phyloP scores from a whole-genome alignment of 2,113 vertebrate genomes.

The Dromaius novaehollandiae region DNA sequence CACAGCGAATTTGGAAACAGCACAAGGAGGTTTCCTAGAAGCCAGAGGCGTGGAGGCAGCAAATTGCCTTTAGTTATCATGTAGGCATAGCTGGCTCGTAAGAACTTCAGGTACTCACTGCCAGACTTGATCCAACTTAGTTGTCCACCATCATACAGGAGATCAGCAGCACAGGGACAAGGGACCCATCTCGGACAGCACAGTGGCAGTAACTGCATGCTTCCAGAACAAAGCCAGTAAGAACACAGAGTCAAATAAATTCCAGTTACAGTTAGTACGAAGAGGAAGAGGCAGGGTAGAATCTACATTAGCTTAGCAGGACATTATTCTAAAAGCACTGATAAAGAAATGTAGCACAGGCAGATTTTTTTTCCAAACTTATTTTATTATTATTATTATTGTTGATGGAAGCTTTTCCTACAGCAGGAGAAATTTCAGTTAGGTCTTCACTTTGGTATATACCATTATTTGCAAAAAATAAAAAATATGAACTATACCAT shows the following conservation, averaged over 20 bases:
- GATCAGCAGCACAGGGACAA: not conserved
- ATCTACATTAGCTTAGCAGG: not conserved
- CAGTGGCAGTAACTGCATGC: not conserved
- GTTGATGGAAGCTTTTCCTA: not conserved
- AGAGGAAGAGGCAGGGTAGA: not conserved
- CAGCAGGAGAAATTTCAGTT: not conserved
- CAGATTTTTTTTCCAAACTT: not conserved
- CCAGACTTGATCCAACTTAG: not conserved
- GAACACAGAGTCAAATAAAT: not conserved
- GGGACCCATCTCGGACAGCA: not conserved
- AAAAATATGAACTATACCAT: not conserved
- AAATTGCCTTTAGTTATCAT: not conserved
- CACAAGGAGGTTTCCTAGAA: not conserved
- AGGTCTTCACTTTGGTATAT: not conserved
- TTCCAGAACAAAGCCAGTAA: not conserved
- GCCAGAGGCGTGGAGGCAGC: not conserved
- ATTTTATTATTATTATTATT: not conserved
- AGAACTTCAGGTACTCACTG: not conserved
- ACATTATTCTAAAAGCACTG: not conserved
- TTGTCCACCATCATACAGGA: not conserved
- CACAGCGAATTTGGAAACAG: not conserved
- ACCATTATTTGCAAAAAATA: not conserved
- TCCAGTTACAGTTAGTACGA: not conserved
- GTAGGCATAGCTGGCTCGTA: not conserved
- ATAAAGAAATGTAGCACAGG: not conserved